phyloP scores from a whole-genome alignment of 2,113 vertebrate species.

The Mungos mungo region DNA sequence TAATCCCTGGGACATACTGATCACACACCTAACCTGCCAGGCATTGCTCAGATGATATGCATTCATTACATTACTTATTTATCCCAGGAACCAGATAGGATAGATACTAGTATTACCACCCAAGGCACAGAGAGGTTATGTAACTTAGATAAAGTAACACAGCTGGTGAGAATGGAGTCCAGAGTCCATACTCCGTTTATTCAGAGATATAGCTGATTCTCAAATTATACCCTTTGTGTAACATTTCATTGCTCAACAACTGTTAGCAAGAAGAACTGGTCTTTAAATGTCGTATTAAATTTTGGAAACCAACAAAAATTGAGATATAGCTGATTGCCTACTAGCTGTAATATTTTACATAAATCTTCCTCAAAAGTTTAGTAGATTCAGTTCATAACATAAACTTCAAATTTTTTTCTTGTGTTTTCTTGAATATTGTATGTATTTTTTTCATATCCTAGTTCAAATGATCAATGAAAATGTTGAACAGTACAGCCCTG shows the following conservation, averaged over 20 bases:
- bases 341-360: neutral
- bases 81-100: neutral
- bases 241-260: neutral
- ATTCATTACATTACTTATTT: slow-evolving; percentile 36
- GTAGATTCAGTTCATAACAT: neutral
- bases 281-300: slow-evolving; percentile 21
- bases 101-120: neutral
- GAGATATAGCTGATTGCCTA: neutral
- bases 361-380: neutral
- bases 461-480: neutral
- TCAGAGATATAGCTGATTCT: neutral
- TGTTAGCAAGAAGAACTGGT: neutral
- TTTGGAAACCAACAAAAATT: neutral
- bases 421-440: neutral
- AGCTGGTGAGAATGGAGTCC: neutral
- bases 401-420: neutral
- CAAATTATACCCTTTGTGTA: neutral
- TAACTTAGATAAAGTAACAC: neutral
- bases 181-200: neutral
- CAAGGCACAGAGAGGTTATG: slow-evolving; percentile 40
- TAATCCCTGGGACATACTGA: slow-evolving; percentile 9
- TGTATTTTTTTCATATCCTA: neutral
- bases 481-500: neutral
- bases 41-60: neutral
- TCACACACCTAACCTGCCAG: neutral